phyloP scores from a whole-genome alignment of 1,140 invertebrate species.

The Drosophila hydei region DNA sequence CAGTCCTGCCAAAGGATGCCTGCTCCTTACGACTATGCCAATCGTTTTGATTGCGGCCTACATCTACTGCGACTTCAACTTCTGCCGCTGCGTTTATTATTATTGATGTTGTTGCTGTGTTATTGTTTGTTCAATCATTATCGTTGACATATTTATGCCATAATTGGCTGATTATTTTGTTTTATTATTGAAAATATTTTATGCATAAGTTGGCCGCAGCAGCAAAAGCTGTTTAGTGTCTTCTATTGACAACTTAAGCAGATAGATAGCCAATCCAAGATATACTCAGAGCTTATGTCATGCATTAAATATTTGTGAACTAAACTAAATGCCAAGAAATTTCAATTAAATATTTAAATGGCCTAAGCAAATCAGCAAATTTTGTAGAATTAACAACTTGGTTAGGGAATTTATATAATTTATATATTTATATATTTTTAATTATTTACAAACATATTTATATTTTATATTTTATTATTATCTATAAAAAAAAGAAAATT shows the following conservation, averaged over 20 bases:
- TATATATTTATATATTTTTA: no score
- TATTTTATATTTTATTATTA: no score
- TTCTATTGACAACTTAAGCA: not conserved
- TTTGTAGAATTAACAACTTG: no score
- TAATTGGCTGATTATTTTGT: slow-evolving; percentile 44
- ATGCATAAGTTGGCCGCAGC: slow-evolving; percentile 33
- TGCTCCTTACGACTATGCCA: slow-evolving; percentile 11
- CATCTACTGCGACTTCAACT: slow-evolving; percentile 34
- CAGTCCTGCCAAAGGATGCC: slow-evolving; percentile 5
- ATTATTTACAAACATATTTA: no score
- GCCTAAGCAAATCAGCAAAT: no score
- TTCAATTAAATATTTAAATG: no score
- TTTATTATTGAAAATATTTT: slow-evolving; percentile 41
- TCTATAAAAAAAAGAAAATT: no score
- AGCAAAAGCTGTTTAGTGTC: slow-evolving; percentile 2
- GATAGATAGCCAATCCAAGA: not conserved
- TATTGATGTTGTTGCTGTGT: slow-evolving; percentile 2
- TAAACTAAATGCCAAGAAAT: no score
- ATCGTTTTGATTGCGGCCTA: slow-evolving; percentile 26
- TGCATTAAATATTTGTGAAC: no score
- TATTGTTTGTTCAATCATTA: slow-evolving; percentile 26
- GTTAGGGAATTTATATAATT: no score
- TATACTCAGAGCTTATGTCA: not conserved
- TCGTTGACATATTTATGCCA: slow-evolving; percentile 58
- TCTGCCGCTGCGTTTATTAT: slow-evolving; percentile 19